Conservation (phyloP, 2,113 vertebrate genomes). For the Xenotilapia caudafasciata region DNA sequence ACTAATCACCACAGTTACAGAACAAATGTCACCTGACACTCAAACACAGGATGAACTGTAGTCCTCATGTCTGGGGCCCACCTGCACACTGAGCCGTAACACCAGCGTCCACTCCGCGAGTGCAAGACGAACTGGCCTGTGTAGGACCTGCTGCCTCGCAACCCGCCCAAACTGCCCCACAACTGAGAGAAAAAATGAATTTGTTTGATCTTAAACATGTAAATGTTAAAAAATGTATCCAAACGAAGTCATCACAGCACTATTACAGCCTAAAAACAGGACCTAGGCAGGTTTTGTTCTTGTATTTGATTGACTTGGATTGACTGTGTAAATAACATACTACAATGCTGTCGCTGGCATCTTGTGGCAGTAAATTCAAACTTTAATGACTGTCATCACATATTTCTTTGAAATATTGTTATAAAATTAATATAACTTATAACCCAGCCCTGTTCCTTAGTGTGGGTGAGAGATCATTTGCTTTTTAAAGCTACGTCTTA, state of each 20-base stretch:
- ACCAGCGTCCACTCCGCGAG: background rate
- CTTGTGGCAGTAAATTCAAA: background rate
- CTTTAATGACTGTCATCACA: rapidly evolving
- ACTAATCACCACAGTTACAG: background rate
- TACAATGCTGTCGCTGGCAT: background rate
- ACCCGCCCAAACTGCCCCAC: background rate
- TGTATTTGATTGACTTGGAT: background rate
- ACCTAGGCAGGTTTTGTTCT: background rate
- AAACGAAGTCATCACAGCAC: background rate
- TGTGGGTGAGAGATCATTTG: background rate
- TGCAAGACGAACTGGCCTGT: rapidly evolving
- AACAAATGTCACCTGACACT: background rate
- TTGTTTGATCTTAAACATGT: background rate
- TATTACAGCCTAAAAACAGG: background rate
- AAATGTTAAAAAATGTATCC: background rate
- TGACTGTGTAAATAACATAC: background rate
- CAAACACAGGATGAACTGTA: background rate
- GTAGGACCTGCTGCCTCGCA: background rate
- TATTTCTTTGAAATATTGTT: background rate
- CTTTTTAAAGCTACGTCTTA: background rate
- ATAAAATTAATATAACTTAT: background rate
- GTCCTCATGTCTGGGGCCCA: rapidly evolving
- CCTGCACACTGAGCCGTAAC: background rate
- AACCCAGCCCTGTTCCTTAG: rapidly evolving
- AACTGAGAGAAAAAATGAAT: background rate